A percentile compares a stretch with the other conserved stretches of the same genome.
These are phyloP conservation scores for Anticlea derivata DNA, from an alignment of 2,888 invertebrate genomes.

Conservation along the genomic window DNA sequence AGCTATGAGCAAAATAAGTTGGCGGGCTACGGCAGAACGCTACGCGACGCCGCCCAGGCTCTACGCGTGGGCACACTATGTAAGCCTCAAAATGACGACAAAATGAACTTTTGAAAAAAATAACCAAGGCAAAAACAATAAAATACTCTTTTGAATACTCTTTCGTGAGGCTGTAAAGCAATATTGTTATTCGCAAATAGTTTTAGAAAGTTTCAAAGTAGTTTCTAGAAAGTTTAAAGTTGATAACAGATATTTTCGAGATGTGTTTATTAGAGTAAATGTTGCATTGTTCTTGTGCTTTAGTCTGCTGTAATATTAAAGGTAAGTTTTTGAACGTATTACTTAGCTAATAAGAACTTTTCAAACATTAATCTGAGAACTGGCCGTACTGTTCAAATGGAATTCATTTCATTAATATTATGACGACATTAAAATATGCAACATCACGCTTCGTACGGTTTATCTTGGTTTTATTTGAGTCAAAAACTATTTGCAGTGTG, in stretches of 20 bases:
- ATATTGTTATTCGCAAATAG: constrained; percentile 38
- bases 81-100: constrained; percentile 44
- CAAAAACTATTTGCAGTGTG: no score
- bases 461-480: no score
- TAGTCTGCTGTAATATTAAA: constrained; percentile 43
- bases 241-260: constrained; percentile 39
- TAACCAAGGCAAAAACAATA: constrained; percentile 18
- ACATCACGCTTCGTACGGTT: no score
- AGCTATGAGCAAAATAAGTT: constrained; percentile 33
- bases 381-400: neutral
- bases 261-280: constrained; percentile 36
- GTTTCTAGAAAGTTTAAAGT: constrained; percentile 44
- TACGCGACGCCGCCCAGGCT: constrained; percentile 53
- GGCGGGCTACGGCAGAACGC: constrained; percentile 64
- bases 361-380: no score
- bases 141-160: constrained; percentile 16
- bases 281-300: constrained; percentile 45
- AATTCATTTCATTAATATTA: no score
- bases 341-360: neutral
- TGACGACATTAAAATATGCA: no score
- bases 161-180: constrained; percentile 48
- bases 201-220: constrained; percentile 48
- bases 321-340: constrained; percentile 49
- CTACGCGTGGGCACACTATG: constrained; percentile 42
- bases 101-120: constrained; percentile 40